Conservation (phyloP, 2,888 invertebrate genomes). For the Drosophila putrida region DNA sequence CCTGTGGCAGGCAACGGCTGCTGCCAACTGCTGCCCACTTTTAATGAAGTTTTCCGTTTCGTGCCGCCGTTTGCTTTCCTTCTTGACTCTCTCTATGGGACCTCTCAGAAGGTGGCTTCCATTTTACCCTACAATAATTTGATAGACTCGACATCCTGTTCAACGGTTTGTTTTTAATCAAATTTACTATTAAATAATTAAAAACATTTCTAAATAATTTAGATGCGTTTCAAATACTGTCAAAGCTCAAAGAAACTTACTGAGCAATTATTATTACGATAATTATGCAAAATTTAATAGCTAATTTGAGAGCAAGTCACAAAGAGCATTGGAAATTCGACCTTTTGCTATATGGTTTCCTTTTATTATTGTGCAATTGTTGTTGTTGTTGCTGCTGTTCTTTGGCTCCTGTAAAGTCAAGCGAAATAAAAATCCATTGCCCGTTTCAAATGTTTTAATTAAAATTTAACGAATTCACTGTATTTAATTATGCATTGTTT, state of each 20-base stretch:
- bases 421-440: conserved; percentile 72
- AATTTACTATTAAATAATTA: conserved; percentile 1
- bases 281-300: background rate
- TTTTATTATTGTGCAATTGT: conserved; percentile 21
- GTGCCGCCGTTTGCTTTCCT: conserved; percentile 56
- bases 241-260: too few species aligned
- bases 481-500: conserved; percentile 76
- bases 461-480: conserved; percentile 76
- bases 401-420: conserved; percentile 45
- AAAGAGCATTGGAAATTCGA: conserved; percentile 40
- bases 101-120: conserved; percentile 19
- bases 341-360: conserved; percentile 24
- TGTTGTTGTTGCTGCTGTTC: conserved; percentile 11
- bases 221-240: too few species aligned
- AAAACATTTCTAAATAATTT: background rate
- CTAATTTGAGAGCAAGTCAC: background rate
- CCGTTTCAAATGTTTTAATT: conserved; percentile 77
- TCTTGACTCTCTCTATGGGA: conserved; percentile 5
- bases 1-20: conserved; percentile 40
- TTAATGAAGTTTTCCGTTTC: conserved; percentile 77
- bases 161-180: conserved; percentile 7
- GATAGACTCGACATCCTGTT: background rate
- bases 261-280: too few species aligned
- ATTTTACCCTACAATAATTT: conserved; percentile 36
- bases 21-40: conserved; percentile 75